phyloP scores from a whole-genome alignment of 2,113 vertebrate genomes.

The Nibea coibor region DNA sequence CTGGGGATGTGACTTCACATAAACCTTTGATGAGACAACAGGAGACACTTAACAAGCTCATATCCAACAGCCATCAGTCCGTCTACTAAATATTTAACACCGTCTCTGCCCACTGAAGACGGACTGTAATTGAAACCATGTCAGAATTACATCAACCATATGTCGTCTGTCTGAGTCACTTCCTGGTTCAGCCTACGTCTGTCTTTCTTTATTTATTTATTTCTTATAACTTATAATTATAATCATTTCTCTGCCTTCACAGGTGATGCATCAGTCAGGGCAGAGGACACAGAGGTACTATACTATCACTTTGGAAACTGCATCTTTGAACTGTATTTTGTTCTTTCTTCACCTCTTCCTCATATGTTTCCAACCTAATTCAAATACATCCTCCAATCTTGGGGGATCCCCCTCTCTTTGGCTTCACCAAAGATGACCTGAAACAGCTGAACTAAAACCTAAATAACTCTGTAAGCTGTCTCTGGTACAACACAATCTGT shows the following conservation, averaged over 20 bases:
- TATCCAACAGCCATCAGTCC: conserved; percentile 14
- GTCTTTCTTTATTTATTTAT: background rate
- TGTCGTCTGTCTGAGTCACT: conserved; percentile 47
- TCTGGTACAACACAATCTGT: no score
- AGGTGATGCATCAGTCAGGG: conserved; percentile 72
- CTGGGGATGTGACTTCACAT: conserved; percentile 14
- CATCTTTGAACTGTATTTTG: background rate
- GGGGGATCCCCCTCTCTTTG: no score
- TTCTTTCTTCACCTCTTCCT: background rate
- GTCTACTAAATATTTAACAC: conserved; percentile 60
- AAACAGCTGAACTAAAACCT: no score
- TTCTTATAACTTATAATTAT: background rate
- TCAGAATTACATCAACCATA: conserved; percentile 38
- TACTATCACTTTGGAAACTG: background rate
- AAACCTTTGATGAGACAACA: conserved; percentile 8
- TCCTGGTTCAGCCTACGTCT: conserved; percentile 11
- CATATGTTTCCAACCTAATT: background rate
- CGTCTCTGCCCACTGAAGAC: conserved; percentile 24
- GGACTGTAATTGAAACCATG: conserved; percentile 48
- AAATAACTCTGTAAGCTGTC: no score
- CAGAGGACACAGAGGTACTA: conserved; percentile 72
- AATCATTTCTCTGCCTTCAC: conserved; percentile 1
- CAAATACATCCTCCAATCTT: background rate
- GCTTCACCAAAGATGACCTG: no score
- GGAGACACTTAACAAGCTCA: conserved; percentile 38